phyloP scores from a whole-genome alignment of 2,888 invertebrate genomes.

The Hybos culiciformis region DNA sequence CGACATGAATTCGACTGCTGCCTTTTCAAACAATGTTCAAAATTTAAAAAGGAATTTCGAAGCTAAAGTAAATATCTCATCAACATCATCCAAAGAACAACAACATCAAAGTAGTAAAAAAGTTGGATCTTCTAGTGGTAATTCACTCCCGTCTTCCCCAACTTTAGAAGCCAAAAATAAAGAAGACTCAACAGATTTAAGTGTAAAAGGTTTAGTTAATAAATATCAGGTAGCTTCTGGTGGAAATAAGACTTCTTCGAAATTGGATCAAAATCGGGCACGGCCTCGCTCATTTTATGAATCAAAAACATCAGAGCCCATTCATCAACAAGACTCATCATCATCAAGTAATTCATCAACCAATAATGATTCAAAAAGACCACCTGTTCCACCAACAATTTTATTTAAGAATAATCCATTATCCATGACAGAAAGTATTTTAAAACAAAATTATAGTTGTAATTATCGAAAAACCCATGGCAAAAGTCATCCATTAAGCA shows the following conservation, averaged over 20 bases:
- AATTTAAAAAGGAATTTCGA: constrained; percentile 81
- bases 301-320: constrained; percentile 13
- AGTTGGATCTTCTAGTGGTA: constrained; percentile 43
- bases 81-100: not conserved
- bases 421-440: constrained; percentile 21
- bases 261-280: constrained; percentile 12
- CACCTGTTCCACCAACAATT: constrained; percentile 34
- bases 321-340: constrained; percentile 5
- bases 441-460: constrained; percentile 18
- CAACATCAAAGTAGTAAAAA: constrained; percentile 14
- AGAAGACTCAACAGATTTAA: constrained; percentile 37
- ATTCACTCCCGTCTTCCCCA: constrained; percentile 41
- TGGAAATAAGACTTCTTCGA: constrained; percentile 14
- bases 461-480: constrained; percentile 65
- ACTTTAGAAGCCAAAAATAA: constrained; percentile 8
- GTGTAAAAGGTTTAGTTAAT: constrained; percentile 61
- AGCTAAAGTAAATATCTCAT: constrained; percentile 43
- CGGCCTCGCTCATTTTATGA: constrained; percentile 33
- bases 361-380: constrained; percentile 25
- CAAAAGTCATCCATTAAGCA: constrained; percentile 85
- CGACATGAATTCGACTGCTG: constrained; percentile 22
- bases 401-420: constrained; percentile 13
- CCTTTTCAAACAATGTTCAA: constrained; percentile 59
- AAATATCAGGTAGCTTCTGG: constrained; percentile 48
- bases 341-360: not conserved